phyloP scores from a whole-genome alignment of 2,888 invertebrate genomes.

The Perizoma flavofasciatum region DNA sequence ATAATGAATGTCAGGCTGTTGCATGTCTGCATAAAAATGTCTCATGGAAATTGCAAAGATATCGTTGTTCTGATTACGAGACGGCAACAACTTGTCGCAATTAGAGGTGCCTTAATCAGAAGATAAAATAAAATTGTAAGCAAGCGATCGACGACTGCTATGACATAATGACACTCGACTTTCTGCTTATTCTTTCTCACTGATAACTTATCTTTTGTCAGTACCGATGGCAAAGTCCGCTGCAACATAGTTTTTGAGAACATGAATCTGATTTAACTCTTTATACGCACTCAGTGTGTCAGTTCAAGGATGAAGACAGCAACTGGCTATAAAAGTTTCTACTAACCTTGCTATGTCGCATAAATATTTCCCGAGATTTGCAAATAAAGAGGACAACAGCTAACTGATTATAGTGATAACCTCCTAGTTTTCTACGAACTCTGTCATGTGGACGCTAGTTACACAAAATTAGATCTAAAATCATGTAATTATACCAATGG shows the following conservation, averaged over 20 bases:
- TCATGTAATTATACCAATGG: no score
- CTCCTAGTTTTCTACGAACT: no score
- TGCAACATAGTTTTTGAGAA: neutral
- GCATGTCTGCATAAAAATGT: slow-evolving; percentile 18
- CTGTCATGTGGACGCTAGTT: no score
- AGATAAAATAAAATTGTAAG: slow-evolving; percentile 47
- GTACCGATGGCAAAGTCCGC: neutral
- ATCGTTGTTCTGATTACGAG: slow-evolving; percentile 27
- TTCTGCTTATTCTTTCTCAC: slow-evolving; percentile 51
- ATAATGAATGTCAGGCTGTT: neutral
- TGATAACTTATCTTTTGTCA: slow-evolving; percentile 48
- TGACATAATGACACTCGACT: slow-evolving; percentile 48
- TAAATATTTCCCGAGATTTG: no score
- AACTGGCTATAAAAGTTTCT: neutral
- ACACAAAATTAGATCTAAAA: no score
- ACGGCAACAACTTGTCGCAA: slow-evolving; percentile 56
- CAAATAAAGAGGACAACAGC: no score
- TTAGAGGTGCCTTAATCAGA: slow-evolving; percentile 51
- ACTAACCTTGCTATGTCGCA: slow-evolving; percentile 5
- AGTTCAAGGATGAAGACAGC: slow-evolving; percentile 8
- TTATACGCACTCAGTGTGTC: slow-evolving; percentile 11
- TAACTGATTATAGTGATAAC: no score
- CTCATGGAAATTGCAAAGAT: slow-evolving; percentile 23
- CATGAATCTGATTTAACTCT: no score
- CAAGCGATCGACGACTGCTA: slow-evolving; percentile 41